phyloP scores from a whole-genome alignment of 2,113 vertebrate species.

The Brachyhypopomus occidentalis region DNA sequence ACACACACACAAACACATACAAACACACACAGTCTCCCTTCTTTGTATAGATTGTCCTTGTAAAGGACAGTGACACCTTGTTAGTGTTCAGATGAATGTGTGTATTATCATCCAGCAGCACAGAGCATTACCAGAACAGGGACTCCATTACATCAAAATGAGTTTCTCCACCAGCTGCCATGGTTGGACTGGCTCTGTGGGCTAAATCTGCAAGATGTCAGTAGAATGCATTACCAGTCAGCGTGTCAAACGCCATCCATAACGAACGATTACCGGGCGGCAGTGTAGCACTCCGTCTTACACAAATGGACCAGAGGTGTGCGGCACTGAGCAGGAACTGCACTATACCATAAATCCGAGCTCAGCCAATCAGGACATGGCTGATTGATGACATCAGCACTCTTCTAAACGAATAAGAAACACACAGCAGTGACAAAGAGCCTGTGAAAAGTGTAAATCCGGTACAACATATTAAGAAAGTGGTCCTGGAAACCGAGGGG shows the following conservation, averaged over 20 bases:
- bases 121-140: slow-evolving; percentile 50
- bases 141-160: slow-evolving; percentile 57
- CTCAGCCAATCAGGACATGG: no score
- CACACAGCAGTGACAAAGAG: neutral
- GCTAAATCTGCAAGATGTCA: slow-evolving; percentile 60
- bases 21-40: slow-evolving; percentile 19
- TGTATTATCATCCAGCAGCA: slow-evolving; percentile 48
- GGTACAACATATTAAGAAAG: neutral
- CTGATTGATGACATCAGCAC: slow-evolving; percentile 25
- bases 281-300: slow-evolving; percentile 41
- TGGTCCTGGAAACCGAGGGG: neutral
- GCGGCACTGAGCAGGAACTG: slow-evolving; percentile 42
- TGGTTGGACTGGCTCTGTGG: slow-evolving; percentile 14
- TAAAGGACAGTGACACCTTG: slow-evolving; percentile 60
- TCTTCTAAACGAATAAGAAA: neutral
- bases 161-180: slow-evolving; percentile 46
- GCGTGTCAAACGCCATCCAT: slow-evolving; percentile 54
- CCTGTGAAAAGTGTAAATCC: neutral
- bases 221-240: slow-evolving; percentile 58
- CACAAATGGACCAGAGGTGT: slow-evolving; percentile 44
- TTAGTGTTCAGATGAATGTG: slow-evolving; percentile 56
- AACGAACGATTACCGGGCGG: slow-evolving; percentile 53
- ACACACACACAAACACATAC: neutral
- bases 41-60: slow-evolving; percentile 50
- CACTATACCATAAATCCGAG: slow-evolving; percentile 21